A percentile compares a stretch with the other conserved stretches of the same genome.
These are phyloP conservation scores for Hydropsyche betteni DNA, from an alignment of 2,888 invertebrate species.

Conservation along the genomic window DNA sequence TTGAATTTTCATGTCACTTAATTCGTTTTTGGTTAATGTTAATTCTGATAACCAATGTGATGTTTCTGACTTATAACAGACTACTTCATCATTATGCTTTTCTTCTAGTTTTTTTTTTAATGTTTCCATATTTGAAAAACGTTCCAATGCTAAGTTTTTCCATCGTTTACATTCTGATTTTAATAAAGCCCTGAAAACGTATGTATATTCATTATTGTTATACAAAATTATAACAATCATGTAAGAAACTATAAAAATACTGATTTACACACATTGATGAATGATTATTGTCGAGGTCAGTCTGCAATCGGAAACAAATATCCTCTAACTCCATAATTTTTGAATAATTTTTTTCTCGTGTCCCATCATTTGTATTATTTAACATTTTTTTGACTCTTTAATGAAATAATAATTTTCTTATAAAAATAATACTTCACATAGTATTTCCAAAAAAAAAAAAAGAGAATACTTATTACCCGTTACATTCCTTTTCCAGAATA, in stretches of 20 bases:
- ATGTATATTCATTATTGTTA: neutral
- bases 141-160: constrained; percentile 73
- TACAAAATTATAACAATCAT: neutral
- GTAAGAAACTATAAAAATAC: neutral
- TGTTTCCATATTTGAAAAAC: constrained; percentile 72
- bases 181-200: constrained; percentile 43
- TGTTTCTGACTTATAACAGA: constrained; percentile 71
- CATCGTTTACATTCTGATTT: constrained; percentile 66
- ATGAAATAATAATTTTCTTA: neutral
- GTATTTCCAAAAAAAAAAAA: neutral
- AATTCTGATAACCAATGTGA: constrained; percentile 71
- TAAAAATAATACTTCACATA: no score
- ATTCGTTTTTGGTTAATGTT: constrained; percentile 64
- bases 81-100: constrained; percentile 70
- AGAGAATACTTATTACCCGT: constrained; percentile 52
- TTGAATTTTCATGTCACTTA: constrained; percentile 63
- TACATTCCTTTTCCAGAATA: constrained; percentile 59
- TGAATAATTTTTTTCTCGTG: constrained; percentile 61
- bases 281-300: constrained; percentile 61
- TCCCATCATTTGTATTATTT: constrained; percentile 53
- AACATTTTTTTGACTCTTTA: constrained; percentile 48
- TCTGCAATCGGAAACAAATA: constrained; percentile 61
- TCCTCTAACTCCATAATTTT: constrained; percentile 60
- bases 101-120: constrained; percentile 68
- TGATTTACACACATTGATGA: constrained; percentile 60